These are phyloP conservation scores for Campodea augens DNA, from an alignment of 1,140 invertebrate species.

Conservation along the genomic window DNA sequence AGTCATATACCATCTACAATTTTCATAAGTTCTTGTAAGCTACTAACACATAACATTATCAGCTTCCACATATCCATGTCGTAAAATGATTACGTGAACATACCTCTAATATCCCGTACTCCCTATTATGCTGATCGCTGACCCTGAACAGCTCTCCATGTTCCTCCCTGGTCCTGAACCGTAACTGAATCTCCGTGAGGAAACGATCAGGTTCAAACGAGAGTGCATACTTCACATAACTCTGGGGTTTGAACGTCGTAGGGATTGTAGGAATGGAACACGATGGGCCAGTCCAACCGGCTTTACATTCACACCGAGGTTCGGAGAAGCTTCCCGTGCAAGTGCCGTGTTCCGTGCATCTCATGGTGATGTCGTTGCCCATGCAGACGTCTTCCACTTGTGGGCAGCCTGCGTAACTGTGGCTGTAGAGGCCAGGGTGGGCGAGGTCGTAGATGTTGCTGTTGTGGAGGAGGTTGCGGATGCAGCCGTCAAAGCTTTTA, in stretches of 20 bases:
- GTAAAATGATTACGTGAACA: too few species aligned
- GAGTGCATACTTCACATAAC: slow-evolving; percentile 86
- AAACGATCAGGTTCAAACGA: slow-evolving; percentile 85
- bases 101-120: slow-evolving; percentile 85
- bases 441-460: slow-evolving; percentile 83
- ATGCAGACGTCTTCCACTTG: slow-evolving; percentile 76
- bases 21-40: too few species aligned
- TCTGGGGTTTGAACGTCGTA: slow-evolving; percentile 74
- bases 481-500: slow-evolving; percentile 88
- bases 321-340: slow-evolving; percentile 78
- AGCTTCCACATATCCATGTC: background rate
- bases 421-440: slow-evolving; percentile 60
- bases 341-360: slow-evolving; percentile 76
- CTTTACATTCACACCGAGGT: slow-evolving; percentile 75
- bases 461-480: slow-evolving; percentile 86
- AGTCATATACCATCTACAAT: too few species aligned
- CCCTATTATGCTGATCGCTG: slow-evolving; percentile 81
- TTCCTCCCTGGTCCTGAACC: slow-evolving; percentile 79
- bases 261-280: slow-evolving; percentile 69
- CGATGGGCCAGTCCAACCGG: slow-evolving; percentile 71
- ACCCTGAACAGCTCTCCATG: slow-evolving; percentile 81
- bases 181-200: slow-evolving; percentile 73
- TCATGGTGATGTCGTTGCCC: slow-evolving; percentile 46
- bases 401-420: slow-evolving; percentile 69
- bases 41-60: background rate